phyloP scores from a whole-genome alignment of 1,140 invertebrate genomes.

The Andrena cerasifolii region DNA sequence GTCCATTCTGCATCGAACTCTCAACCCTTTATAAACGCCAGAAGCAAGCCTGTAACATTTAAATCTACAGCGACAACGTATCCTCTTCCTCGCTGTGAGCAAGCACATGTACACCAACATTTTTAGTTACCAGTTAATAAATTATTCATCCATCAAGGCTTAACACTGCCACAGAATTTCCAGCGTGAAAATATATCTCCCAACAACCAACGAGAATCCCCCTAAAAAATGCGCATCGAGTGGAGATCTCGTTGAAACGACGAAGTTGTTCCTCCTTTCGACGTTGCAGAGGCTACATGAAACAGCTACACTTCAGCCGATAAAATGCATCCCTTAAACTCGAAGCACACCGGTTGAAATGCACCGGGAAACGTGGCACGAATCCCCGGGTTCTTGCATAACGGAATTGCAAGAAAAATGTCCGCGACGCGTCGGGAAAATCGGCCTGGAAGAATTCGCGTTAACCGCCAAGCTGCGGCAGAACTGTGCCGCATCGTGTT shows the following conservation, averaged over 20 bases:
- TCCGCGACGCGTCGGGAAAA: slow-evolving; percentile 5
- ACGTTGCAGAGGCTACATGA: not conserved
- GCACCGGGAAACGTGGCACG: slow-evolving; percentile 37
- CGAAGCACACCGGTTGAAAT: slow-evolving; percentile 14
- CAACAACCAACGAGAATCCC: too few species aligned
- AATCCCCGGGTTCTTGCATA: slow-evolving; percentile 21
- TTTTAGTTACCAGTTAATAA: too few species aligned
- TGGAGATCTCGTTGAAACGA: not conserved
- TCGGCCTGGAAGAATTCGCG: slow-evolving; percentile 7
- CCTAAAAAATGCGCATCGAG: too few species aligned
- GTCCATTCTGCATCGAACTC: too few species aligned
- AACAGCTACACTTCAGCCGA: not conserved
- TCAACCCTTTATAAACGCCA: too few species aligned
- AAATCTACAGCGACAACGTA: too few species aligned
- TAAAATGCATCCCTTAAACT: slow-evolving; percentile 32
- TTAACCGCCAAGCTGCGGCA: slow-evolving; percentile 32
- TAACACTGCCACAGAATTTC: too few species aligned
- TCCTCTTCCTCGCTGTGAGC: too few species aligned
- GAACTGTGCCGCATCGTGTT: slow-evolving; percentile 36
- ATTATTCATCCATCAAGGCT: too few species aligned
- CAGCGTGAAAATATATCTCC: too few species aligned
- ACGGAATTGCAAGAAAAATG: slow-evolving; percentile 42
- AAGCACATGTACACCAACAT: too few species aligned
- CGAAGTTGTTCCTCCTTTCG: not conserved
- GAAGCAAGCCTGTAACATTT: too few species aligned